Conservation (phyloP, 2,797 vertebrate species). For the Pangasius sanitwongsei region DNA sequence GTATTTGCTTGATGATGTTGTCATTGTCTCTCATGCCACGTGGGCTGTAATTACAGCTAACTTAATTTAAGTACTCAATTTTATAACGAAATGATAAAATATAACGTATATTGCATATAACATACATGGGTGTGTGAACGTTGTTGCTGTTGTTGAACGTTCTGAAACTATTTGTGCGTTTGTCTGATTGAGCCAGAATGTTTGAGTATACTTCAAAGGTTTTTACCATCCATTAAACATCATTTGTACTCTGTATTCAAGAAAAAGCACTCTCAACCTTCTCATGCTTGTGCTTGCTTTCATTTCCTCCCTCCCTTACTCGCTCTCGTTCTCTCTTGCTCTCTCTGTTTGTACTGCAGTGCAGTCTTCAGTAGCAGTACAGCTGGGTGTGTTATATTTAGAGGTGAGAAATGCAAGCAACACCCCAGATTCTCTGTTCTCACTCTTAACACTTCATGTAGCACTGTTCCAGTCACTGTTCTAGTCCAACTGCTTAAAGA, state of each 20-base stretch:
- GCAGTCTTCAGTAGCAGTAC: slow-evolving; percentile 54
- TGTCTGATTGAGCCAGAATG: background rate
- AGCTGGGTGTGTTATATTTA: slow-evolving; percentile 59
- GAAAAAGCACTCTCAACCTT: slow-evolving; percentile 4
- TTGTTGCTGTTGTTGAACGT: background rate
- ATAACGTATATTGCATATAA: background rate
- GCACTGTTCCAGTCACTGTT: slow-evolving; percentile 15
- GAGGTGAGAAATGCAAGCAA: slow-evolving; percentile 58
- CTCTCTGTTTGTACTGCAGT: slow-evolving; percentile 47
- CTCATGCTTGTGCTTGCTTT: slow-evolving; percentile 5
- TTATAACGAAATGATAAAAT: background rate
- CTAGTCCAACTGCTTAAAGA: slow-evolving; percentile 25
- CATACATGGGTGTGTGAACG: background rate
- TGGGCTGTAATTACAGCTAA: background rate
- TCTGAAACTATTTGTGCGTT: background rate
- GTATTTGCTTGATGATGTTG: background rate
- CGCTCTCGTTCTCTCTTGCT: slow-evolving; percentile 13
- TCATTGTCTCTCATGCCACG: slow-evolving; percentile 45
- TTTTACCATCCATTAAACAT: slow-evolving; percentile 52
- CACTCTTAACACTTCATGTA: slow-evolving; percentile 44
- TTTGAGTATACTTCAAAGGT: background rate
- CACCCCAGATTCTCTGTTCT: slow-evolving; percentile 49
- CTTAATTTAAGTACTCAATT: background rate
- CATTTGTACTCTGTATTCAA: slow-evolving; percentile 32
- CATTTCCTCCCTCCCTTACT: slow-evolving; percentile 18